phyloP scores from a whole-genome alignment of 2,888 invertebrate species.

The Salpingus planirostris region DNA sequence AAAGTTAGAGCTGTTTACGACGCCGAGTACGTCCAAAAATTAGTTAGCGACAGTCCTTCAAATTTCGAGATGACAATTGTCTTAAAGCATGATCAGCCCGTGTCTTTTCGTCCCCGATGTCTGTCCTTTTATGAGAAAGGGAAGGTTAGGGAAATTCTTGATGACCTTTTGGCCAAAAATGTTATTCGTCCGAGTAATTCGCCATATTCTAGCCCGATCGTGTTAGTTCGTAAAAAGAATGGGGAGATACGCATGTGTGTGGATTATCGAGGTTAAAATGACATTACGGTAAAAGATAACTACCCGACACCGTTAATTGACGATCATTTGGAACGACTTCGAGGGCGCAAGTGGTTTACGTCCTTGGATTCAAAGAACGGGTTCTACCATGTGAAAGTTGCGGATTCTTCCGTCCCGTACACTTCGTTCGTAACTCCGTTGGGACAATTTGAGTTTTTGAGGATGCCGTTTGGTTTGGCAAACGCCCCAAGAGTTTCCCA shows the following conservation, averaged over 20 bases:
- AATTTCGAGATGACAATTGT: conserved; percentile 9
- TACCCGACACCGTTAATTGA: conserved; percentile 28
- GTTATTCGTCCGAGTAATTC: conserved; percentile 18
- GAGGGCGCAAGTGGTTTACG: conserved; percentile 22
- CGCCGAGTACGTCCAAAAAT: conserved; percentile 8
- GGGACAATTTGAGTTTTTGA: conserved; percentile 24
- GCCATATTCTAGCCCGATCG: conserved; percentile 16
- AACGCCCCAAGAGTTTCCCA: conserved; percentile 30
- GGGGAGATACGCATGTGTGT: conserved; percentile 20
- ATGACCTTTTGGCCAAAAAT: conserved; percentile 6
- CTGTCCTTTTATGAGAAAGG: not conserved
- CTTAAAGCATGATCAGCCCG: not conserved
- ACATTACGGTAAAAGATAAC: conserved; percentile 22
- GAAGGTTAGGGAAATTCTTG: not conserved
- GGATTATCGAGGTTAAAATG: conserved; percentile 27
- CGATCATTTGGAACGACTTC: conserved; percentile 23
- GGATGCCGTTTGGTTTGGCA: conserved; percentile 9
- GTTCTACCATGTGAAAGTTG: conserved; percentile 27
- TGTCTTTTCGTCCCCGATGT: not conserved
- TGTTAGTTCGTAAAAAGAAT: conserved; percentile 21
- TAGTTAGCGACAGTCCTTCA: not conserved
- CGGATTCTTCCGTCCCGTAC: conserved; percentile 18
- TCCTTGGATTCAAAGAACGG: conserved; percentile 26
- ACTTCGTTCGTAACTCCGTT: conserved; percentile 26
- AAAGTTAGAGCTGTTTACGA: not conserved